phyloP scores from a whole-genome alignment of 2,888 invertebrate species.

The Eumacrocentrus americanus region DNA sequence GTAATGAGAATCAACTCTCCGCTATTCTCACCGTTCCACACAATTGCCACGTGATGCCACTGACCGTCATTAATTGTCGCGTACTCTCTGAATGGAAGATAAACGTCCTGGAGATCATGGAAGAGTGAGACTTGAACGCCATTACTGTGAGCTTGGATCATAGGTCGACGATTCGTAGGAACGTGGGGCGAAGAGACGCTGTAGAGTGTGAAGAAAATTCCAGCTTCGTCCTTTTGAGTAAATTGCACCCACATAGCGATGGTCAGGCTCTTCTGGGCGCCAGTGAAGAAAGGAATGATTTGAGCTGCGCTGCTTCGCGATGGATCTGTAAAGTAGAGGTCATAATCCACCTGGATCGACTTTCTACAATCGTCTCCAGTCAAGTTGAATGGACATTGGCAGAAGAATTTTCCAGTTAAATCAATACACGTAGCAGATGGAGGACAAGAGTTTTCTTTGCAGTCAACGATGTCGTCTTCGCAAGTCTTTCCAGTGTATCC shows the following conservation, averaged over 20 bases:
- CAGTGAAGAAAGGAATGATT: conserved; percentile 87
- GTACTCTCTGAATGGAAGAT: conserved; percentile 88
- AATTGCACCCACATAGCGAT: conserved; percentile 97
- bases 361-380: conserved; percentile 97
- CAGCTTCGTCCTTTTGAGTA: conserved; percentile 87
- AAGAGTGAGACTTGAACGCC: conserved; percentile 92
- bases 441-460: conserved; percentile 92
- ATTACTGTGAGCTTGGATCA: conserved; percentile 89
- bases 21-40: conserved; percentile 89
- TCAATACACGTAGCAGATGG: conserved; percentile 93
- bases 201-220: conserved; percentile 92
- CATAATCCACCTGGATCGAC: conserved; percentile 98
- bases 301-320: conserved; percentile 90
- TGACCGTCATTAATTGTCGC: conserved; percentile 94
- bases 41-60: conserved; percentile 94
- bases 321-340: conserved; percentile 92
- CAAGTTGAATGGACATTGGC: conserved; percentile 95
- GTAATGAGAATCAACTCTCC: conserved; percentile 89
- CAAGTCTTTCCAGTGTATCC: conserved; percentile 83
- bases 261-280: conserved; percentile 78
- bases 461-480: conserved; percentile 88
- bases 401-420: conserved; percentile 88
- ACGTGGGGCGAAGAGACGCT: conserved; percentile 84
- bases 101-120: conserved; percentile 86
- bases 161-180: conserved; percentile 76